Evolutionary conservation across 1,140 invertebrate species (phyloP).

Genomic region (Aphelenchoides besseyi): DNA sequence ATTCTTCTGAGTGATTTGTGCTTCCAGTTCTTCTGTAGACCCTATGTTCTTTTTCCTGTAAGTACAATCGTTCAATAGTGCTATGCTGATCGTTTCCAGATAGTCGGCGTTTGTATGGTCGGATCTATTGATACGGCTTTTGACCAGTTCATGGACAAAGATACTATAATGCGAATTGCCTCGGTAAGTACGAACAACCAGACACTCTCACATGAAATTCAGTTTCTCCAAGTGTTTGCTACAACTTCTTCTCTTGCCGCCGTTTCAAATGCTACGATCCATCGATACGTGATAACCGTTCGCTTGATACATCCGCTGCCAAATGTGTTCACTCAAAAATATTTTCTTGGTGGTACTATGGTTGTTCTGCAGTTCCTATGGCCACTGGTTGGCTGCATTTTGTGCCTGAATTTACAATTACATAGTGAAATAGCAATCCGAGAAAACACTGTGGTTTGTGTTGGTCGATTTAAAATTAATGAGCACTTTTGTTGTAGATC

Average conservation of each 20-base stretch:
- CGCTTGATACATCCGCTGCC: neutral
- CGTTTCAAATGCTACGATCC: neutral
- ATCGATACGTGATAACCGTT: neutral
- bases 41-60: neutral
- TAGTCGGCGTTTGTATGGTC: neutral
- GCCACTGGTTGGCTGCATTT: neutral
- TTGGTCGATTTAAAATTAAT: neutral
- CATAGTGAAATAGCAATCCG: neutral
- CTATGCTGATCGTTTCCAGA: too few species aligned
- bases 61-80: too few species aligned
- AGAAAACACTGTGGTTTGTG: neutral
- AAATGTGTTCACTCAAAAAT: neutral
- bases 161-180: neutral
- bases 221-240: neutral
- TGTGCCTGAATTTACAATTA: neutral
- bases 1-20: neutral
- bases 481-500: neutral
- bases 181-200: neutral
- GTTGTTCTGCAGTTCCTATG: neutral
- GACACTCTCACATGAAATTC: neutral
- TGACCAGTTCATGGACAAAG: neutral
- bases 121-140: neutral
- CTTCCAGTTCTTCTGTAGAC: neutral
- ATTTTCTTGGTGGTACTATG: neutral
- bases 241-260: neutral